phyloP scores from a whole-genome alignment of 1,140 invertebrate genomes.

The Campodea augens region DNA sequence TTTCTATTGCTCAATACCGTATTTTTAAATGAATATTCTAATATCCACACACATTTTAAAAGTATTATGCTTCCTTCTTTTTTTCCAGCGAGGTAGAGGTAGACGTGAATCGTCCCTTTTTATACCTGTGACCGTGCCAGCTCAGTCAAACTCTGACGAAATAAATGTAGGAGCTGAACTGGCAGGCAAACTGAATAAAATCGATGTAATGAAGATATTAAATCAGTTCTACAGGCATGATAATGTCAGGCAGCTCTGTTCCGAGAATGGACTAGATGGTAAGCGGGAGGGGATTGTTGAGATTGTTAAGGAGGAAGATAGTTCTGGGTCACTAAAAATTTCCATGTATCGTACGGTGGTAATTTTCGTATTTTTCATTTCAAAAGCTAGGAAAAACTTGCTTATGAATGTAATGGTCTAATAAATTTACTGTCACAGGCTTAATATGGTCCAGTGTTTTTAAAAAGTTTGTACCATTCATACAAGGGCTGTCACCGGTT shows the following conservation, averaged over 20 bases:
- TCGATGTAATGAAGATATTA: slow-evolving; percentile 59
- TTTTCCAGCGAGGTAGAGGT: slow-evolving; percentile 15
- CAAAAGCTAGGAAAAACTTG: not conserved
- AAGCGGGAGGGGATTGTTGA: slow-evolving; percentile 15
- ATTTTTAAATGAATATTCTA: no score
- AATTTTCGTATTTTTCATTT: not conserved
- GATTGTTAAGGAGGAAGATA: not conserved
- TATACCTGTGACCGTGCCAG: slow-evolving; percentile 52
- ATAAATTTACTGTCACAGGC: not conserved
- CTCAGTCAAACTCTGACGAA: slow-evolving; percentile 52
- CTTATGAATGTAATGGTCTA: not conserved
- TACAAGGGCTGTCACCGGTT: no score
- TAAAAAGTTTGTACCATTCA: not conserved
- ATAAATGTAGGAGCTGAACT: slow-evolving; percentile 70
- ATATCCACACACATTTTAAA: no score
- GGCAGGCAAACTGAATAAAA: slow-evolving; percentile 53
- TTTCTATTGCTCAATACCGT: no score
- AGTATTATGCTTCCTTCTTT: no score
- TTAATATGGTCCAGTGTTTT: not conserved
- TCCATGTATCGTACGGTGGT: not conserved
- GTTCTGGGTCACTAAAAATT: not conserved
- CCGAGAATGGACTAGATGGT: slow-evolving; percentile 70
- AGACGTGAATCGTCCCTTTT: slow-evolving; percentile 38
- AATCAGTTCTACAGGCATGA: slow-evolving; percentile 60
- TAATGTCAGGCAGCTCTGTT: slow-evolving; percentile 47